Evolutionary conservation across 2,797 vertebrate species (phyloP).

Genomic region (Hydrocynus forskahlii): DNA sequence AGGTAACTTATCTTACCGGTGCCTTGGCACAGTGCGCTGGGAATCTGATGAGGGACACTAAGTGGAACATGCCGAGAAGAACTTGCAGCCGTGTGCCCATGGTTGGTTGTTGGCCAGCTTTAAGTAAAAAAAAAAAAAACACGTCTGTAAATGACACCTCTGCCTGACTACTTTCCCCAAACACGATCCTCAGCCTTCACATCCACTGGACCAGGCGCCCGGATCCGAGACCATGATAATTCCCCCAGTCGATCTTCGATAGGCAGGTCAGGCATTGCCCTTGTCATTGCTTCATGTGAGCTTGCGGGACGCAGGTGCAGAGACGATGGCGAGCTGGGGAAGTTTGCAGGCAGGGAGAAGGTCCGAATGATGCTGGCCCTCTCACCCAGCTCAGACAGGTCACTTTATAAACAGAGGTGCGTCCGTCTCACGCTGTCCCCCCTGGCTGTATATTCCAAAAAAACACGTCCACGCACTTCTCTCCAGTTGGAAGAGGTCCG

Average conservation of each 20-base stretch:
- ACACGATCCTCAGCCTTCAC: slow-evolving; percentile 40
- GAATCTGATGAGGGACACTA: slow-evolving; percentile 81
- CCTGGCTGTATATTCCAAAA: background rate
- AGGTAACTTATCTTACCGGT: slow-evolving; percentile 48
- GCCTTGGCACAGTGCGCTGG: slow-evolving; percentile 80
- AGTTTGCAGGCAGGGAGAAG: slow-evolving; percentile 14
- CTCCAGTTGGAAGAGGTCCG: slow-evolving; percentile 32
- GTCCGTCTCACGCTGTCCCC: background rate
- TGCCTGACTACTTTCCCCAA: slow-evolving; percentile 43
- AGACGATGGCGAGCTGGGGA: background rate
- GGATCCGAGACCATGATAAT: slow-evolving; percentile 45
- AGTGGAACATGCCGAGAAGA: slow-evolving; percentile 86
- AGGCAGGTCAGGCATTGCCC: slow-evolving; percentile 44
- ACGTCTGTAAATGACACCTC: slow-evolving; percentile 5
- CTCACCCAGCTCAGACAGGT: background rate
- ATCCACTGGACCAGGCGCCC: slow-evolving; percentile 34
- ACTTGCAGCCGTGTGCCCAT: slow-evolving; percentile 86
- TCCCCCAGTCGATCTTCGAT: slow-evolving; percentile 42
- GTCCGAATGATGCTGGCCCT: background rate
- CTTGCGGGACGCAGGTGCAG: background rate
- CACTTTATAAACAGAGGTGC: background rate
- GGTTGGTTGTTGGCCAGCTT: slow-evolving; percentile 69
- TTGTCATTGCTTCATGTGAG: slow-evolving; percentile 47
- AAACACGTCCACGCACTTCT: background rate
- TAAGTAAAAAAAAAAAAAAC: slow-evolving; percentile 60